These are phyloP conservation scores for Elmis aenea DNA, from an alignment of 2,888 invertebrate species.

Conservation along the genomic window DNA sequence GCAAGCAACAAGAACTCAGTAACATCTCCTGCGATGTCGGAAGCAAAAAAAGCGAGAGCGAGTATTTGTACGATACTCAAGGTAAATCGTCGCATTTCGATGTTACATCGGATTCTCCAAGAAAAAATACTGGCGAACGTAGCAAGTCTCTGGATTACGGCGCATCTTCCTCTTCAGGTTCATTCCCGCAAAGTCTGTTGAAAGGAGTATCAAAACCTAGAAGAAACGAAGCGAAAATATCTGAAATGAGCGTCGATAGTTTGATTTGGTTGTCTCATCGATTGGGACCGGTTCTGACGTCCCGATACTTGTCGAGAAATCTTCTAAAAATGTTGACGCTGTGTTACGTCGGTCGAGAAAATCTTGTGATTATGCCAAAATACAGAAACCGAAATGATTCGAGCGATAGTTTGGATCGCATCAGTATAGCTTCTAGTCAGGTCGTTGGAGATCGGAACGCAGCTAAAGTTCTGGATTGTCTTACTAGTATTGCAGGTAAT, in stretches of 20 bases:
- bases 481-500: conserved; percentile 80
- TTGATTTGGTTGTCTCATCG: conserved; percentile 89
- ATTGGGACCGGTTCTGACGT: conserved; percentile 89
- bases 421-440: conserved; percentile 60
- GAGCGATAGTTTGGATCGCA: conserved; percentile 49
- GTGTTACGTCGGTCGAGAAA: conserved; percentile 85
- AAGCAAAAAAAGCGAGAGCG: conserved; percentile 54
- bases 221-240: conserved; percentile 54
- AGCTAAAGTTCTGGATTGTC: conserved; percentile 81
- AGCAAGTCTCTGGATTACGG: too few species aligned
- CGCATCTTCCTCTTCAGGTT: conserved; percentile 18
- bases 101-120: conserved; percentile 13
- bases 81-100: conserved; percentile 18
- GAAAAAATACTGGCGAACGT: conserved; percentile 7
- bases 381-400: conserved; percentile 41
- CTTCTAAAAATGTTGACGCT: conserved; percentile 88
- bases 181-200: not conserved
- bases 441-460: conserved; percentile 79
- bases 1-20: conserved; percentile 50
- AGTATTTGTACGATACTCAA: conserved; percentile 28
- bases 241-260: conserved; percentile 84
- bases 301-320: conserved; percentile 85
- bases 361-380: conserved; percentile 51
- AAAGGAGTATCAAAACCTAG: conserved; percentile 10
- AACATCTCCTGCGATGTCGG: conserved; percentile 61